Base-by-base conservation (phyloP, 2,797 vertebrate genomes). In the Hirundo rustica region DNA sequence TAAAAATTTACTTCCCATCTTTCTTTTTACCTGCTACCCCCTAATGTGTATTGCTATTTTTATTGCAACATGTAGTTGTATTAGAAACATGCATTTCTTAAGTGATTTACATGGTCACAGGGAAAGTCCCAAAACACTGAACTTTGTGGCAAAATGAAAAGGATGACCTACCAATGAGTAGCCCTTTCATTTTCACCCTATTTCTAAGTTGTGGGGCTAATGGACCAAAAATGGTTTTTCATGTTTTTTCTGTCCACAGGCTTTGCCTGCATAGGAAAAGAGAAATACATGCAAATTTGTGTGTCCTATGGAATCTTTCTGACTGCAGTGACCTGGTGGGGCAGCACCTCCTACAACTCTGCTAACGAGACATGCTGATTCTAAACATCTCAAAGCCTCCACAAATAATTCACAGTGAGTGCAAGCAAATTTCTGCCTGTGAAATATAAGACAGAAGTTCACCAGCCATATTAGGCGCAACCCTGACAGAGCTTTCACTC, bases 401-500 rank as follows among this genome's bases (percentile, higher is more conserved):
- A 55, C 38, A 10, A 16, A 17, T 11, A 60, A 40, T 5, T 14
- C 26, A 27, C 23, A 51, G 30, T 13, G 45, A 92, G 36, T 13
- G 21, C 26, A 88, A 90, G 23, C 3, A 7, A 51, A 64, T 51
- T 93, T 88, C 42, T 80, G 3, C 5, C 68, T 75, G 32, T 2
- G 8, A 86, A 72, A 74, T 15, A 11, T 3, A 60, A 44, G 47
- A 30, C 12, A 88, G 61, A 74, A 91, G 20, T 54, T 26, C 36
- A 72, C 11, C 13, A 88, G 62, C n/a, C 17, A 23, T 23, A 14
- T 71, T 16, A 91, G n/a, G 14, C 36, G 29, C 67, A 89, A 64
- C 18, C 23, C 45, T 96, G 78, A 88, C 48, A 71, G 51, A 75
- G 34, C 47, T 81, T 95, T 88, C 89, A 61, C 76, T 95, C 89